phyloP scores from a whole-genome alignment of 1,140 invertebrate genomes.

The Dysdera silvatica region DNA sequence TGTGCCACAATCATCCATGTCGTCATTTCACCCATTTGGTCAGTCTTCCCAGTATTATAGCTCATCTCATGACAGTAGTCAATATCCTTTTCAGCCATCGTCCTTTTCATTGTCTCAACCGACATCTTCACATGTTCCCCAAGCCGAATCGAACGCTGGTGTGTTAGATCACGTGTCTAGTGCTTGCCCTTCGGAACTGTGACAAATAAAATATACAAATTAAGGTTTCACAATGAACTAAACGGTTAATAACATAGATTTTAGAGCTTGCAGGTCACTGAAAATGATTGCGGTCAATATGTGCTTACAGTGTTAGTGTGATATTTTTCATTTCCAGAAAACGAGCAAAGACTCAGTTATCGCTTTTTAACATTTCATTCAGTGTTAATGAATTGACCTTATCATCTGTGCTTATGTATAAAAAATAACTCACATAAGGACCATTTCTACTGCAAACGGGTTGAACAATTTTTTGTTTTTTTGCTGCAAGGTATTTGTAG shows the following conservation, averaged over 20 bases:
- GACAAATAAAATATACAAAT: not conserved
- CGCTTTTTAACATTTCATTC: not conserved
- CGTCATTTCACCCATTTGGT: conserved; percentile 27
- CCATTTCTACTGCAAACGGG: conserved; percentile 22
- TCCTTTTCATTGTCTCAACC: conserved; percentile 12
- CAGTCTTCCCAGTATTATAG: conserved; percentile 26
- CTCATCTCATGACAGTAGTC: conserved; percentile 26
- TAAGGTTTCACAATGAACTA: too few species aligned
- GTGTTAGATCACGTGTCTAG: conserved; percentile 11
- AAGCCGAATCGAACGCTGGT: conserved; percentile 7
- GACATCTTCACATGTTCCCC: conserved; percentile 7
- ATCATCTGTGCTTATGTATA: conserved; percentile 5
- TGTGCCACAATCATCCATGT: conserved; percentile 16
- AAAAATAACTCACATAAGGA: conserved; percentile 6
- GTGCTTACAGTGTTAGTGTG: conserved; percentile 27
- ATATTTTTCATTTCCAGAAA: conserved; percentile 24
- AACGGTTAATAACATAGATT: conserved; percentile 26
- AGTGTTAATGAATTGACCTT: not conserved
- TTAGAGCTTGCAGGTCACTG: not conserved
- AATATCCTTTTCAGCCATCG: conserved; percentile 24
- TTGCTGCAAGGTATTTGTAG: not conserved
- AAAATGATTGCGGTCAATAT: conserved; percentile 7
- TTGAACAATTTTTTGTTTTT: conserved; percentile 18
- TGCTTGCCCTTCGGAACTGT: conserved; percentile 18
- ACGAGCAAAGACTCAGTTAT: conserved; percentile 18